These are phyloP conservation scores for Tanytarsus gracilentus DNA, from an alignment of 2,888 invertebrate species.

Conservation along the genomic window DNA sequence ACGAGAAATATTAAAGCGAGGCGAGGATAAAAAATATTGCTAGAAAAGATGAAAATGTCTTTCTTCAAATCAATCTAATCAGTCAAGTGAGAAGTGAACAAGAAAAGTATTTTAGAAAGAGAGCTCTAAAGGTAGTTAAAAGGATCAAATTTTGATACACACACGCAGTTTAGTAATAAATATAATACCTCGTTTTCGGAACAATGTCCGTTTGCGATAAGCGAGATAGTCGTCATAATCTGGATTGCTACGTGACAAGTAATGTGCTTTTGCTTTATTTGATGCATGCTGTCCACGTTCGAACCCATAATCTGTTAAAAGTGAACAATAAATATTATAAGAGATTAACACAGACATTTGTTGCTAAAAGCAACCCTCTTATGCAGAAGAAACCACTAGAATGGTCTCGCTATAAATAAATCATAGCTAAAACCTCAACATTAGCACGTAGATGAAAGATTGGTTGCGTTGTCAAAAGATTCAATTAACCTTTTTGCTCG, in stretches of 20 bases:
- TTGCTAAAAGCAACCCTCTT: too few relatives aligned
- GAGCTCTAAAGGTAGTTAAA: neutral
- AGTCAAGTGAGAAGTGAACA: slow-evolving; percentile 8
- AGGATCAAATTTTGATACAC: neutral
- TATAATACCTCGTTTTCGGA: slow-evolving; percentile 38
- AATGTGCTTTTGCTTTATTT: neutral
- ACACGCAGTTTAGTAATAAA: neutral
- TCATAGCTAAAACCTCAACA: too few relatives aligned
- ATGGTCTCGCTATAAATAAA: too few relatives aligned
- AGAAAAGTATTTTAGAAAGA: slow-evolving; percentile 3
- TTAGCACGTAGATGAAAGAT: too few relatives aligned
- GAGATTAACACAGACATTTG: too few relatives aligned
- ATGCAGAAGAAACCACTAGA: too few relatives aligned
- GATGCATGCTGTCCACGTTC: slow-evolving; percentile 12
- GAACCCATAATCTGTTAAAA: slow-evolving; percentile 7
- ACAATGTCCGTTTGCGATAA: slow-evolving; percentile 38
- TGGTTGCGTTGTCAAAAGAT: too few relatives aligned
- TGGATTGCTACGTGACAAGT: slow-evolving; percentile 9
- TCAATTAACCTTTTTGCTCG: too few relatives aligned
- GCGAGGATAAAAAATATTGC: neutral
- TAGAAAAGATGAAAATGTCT: too few relatives aligned
- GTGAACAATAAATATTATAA: neutral
- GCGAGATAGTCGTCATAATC: slow-evolving; percentile 38
- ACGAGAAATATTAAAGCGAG: neutral
- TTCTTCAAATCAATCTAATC: neutral